phyloP scores from a whole-genome alignment of 2,888 invertebrate genomes.

The Dione juno region DNA sequence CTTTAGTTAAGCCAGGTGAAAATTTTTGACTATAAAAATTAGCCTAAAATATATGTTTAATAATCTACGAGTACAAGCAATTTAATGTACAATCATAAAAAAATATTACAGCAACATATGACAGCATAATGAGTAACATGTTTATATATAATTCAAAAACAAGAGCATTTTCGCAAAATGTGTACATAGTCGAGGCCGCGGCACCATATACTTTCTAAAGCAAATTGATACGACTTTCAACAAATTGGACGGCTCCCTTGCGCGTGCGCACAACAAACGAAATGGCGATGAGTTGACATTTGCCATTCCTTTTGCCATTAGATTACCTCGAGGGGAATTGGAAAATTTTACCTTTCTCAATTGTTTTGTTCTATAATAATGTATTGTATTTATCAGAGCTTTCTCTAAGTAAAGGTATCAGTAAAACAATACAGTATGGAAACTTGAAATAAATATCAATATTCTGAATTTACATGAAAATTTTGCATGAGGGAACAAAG shows the following conservation, averaged over 20 bases:
- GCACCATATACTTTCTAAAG: slow-evolving; percentile 77
- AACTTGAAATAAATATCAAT: no score
- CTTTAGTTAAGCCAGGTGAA: neutral
- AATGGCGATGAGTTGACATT: slow-evolving; percentile 61
- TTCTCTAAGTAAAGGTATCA: neutral
- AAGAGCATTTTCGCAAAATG: slow-evolving; percentile 50
- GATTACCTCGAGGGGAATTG: slow-evolving; percentile 27
- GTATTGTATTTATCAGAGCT: neutral
- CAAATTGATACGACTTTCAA: slow-evolving; percentile 80
- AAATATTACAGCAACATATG: slow-evolving; percentile 9
- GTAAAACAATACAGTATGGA: no score
- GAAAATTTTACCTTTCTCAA: slow-evolving; percentile 31
- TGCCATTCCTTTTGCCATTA: slow-evolving; percentile 55
- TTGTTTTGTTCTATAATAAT: slow-evolving; percentile 3
- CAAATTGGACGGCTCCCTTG: slow-evolving; percentile 65
- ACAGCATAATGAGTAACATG: slow-evolving; percentile 29
- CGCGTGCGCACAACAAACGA: slow-evolving; percentile 51
- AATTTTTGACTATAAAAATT: neutral
- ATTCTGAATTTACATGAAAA: no score
- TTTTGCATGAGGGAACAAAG: no score
- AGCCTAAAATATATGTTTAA: neutral
- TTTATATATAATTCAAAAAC: slow-evolving; percentile 21
- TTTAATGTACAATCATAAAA: neutral
- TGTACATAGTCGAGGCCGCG: slow-evolving; percentile 59
- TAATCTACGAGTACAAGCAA: neutral